phyloP scores from a whole-genome alignment of 35 echinoderm and acorn worm genomes.

The Heliocidaris erythrogramma region DNA sequence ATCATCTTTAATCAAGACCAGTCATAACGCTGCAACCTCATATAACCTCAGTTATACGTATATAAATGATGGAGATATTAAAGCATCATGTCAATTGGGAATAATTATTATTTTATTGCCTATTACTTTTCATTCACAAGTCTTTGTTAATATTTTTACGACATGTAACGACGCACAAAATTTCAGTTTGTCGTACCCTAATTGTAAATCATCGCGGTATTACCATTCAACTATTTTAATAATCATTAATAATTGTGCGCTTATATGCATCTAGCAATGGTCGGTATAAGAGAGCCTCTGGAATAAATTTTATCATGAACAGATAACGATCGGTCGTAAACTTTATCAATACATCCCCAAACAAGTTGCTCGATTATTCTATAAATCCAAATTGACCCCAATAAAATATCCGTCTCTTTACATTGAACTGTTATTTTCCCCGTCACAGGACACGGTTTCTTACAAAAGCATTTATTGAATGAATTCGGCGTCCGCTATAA shows the following conservation, averaged over 20 bases:
- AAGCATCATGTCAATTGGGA: not conserved
- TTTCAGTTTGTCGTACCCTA: not conserved
- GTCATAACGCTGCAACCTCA: not conserved
- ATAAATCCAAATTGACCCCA: slow-evolving; percentile 11
- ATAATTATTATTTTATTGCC: slow-evolving; percentile 1
- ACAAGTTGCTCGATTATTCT: not conserved
- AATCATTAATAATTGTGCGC: not conserved
- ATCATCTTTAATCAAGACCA: not conserved
- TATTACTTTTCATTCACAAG: not conserved
- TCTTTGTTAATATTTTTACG: not conserved
- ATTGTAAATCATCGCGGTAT: not conserved
- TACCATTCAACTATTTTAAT: not conserved
- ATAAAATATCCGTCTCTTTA: not conserved
- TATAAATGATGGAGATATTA: not conserved
- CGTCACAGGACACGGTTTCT: not conserved
- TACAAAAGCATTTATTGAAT: not conserved
- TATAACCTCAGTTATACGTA: not conserved
- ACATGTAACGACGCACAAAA: not conserved
- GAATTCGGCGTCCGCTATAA: not conserved
- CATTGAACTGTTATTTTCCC: not conserved
- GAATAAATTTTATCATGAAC: not conserved
- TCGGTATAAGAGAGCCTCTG: not conserved
- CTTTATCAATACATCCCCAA: not conserved
- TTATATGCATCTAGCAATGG: not conserved
- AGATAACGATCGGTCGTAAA: not conserved